Conservation (phyloP, 2,888 invertebrate genomes). For the Esperia sulphurella region DNA sequence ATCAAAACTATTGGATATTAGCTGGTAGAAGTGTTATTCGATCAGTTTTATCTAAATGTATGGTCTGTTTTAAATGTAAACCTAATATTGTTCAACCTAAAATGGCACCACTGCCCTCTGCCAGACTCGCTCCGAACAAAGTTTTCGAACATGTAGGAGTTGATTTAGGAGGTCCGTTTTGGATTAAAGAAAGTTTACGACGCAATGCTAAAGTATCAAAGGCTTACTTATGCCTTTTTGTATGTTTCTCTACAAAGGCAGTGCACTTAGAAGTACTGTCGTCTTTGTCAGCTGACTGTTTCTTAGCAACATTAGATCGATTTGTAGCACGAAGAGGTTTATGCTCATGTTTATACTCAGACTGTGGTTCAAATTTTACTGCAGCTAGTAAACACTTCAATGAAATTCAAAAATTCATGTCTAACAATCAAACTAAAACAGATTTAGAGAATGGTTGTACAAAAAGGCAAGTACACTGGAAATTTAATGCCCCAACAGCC, state of each 20-base stretch:
- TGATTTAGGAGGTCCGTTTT: slow-evolving; percentile 12
- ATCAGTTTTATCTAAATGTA: not conserved
- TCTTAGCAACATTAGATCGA: slow-evolving; percentile 12
- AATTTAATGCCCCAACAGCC: slow-evolving; percentile 7
- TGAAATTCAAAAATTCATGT: not conserved
- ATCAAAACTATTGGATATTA: not conserved
- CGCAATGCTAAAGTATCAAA: slow-evolving; percentile 19
- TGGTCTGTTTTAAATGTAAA: not conserved
- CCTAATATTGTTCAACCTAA: not conserved
- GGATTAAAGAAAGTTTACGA: slow-evolving; percentile 10
- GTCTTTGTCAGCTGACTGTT: slow-evolving; percentile 7
- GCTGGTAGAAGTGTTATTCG: not conserved
- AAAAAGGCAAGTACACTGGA: not conserved
- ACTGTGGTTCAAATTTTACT: slow-evolving; percentile 16
- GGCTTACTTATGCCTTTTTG: slow-evolving; percentile 20
- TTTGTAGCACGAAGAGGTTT: slow-evolving; percentile 14
- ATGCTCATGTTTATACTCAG: slow-evolving; percentile 7
- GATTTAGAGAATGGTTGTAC: not conserved
- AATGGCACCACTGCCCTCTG: slow-evolving; percentile 9
- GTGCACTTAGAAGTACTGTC: slow-evolving; percentile 17
- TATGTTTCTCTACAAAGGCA: slow-evolving; percentile 24
- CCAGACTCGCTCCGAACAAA: not conserved
- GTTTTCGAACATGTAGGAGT: slow-evolving; percentile 7
- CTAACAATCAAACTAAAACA: not conserved
- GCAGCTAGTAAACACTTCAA: slow-evolving; percentile 10